Evolutionary conservation across 92 coral and sea anemone species (phyloP).

Genomic region (Palythoa grandis): DNA sequence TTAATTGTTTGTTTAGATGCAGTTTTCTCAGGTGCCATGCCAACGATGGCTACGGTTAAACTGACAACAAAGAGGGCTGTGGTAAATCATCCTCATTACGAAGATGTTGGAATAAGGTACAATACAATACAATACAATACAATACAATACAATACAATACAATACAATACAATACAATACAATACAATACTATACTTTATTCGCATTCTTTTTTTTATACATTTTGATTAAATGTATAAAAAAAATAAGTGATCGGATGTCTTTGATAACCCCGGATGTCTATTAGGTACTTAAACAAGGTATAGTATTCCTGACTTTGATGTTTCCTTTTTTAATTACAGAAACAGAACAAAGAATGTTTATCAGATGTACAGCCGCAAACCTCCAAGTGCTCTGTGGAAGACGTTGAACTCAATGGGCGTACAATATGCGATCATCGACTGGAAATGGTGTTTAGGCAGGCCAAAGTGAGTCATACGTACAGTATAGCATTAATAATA

Average conservation of each 20-base stretch:
- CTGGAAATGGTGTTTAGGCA: slow-evolving; percentile 92
- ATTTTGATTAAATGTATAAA: too few species aligned
- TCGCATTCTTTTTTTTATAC: too few species aligned
- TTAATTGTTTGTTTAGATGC: slow-evolving; percentile 49
- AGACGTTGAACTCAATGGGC: slow-evolving; percentile 86
- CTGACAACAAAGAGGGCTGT: slow-evolving; percentile 89
- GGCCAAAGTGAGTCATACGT: slow-evolving; percentile 78
- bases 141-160: too few species aligned
- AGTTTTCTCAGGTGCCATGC: slow-evolving; percentile 99
- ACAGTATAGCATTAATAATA: not conserved
- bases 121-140: too few species aligned
- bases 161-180: too few species aligned
- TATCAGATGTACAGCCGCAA: slow-evolving; percentile 97
- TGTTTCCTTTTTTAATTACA: slow-evolving; percentile 28
- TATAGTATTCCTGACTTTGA: not conserved
- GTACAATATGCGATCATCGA: slow-evolving; percentile 89
- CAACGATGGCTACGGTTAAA: slow-evolving; percentile 99
- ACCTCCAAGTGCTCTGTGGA: slow-evolving; percentile 90
- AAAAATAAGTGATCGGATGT: too few species aligned
- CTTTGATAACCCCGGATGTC: too few species aligned
- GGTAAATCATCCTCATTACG: slow-evolving; percentile 98
- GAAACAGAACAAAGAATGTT: slow-evolving; percentile 96
- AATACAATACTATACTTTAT: too few species aligned
- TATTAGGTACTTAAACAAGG: too few species aligned
- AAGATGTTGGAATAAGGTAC: slow-evolving; percentile 96